A percentile compares a stretch with the other conserved stretches of the same genome.
Conservation (phyloP, 2,113 vertebrate species). For the Papio anubis region DNA sequence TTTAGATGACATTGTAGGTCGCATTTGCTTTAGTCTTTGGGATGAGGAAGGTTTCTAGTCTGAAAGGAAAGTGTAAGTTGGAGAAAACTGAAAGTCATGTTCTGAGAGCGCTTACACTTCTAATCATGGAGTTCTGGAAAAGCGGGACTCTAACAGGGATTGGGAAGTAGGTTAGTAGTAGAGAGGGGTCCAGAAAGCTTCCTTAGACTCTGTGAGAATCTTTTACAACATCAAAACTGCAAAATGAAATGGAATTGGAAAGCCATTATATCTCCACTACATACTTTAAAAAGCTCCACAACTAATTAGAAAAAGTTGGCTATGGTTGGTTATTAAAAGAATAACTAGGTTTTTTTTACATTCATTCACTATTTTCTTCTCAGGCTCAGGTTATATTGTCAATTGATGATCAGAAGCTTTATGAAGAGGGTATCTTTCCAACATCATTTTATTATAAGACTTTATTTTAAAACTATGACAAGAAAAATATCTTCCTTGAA, state of each 20-base stretch:
- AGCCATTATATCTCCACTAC: background rate
- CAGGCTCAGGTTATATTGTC: background rate
- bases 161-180: accelerated
- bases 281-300: background rate
- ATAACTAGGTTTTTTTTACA: background rate
- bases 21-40: background rate
- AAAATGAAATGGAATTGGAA: background rate
- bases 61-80: background rate
- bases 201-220: too few species aligned
- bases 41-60: background rate
- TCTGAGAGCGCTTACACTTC: background rate
- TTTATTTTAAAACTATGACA: background rate
- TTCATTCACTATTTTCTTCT: background rate
- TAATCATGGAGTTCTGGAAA: background rate
- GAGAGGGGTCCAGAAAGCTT: accelerated
- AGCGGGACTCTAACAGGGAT: too few species aligned
- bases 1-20: background rate
- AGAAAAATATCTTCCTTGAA: background rate
- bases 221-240: background rate
- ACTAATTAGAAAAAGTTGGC: background rate
- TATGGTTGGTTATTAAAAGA: background rate
- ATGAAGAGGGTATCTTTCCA: background rate
- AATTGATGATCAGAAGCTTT: background rate
- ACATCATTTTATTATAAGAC: background rate
- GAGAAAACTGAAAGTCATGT: background rate